A percentile compares a stretch with the other conserved stretches of the same genome.
Conservation (phyloP, 2,888 invertebrate species). For the Tenthredo livida region DNA sequence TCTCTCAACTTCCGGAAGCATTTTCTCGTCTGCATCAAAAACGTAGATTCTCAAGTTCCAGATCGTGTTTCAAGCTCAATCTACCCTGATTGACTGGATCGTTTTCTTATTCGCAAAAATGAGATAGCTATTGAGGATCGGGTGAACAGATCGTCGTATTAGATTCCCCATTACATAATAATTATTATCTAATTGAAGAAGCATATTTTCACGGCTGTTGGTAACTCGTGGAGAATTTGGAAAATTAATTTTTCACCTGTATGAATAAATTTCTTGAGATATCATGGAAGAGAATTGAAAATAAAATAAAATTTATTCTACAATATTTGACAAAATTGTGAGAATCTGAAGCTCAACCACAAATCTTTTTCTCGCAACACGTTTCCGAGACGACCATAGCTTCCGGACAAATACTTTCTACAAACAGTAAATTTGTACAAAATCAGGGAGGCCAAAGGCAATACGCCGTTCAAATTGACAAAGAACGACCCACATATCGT, state of each 20-base stretch:
- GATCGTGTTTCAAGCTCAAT: neutral
- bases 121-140: constrained; percentile 3
- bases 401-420: constrained; percentile 3
- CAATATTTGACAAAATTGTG: neutral
- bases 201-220: neutral
- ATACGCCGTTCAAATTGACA: neutral
- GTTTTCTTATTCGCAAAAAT: neutral
- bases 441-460: neutral
- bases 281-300: neutral
- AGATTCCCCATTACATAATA: neutral
- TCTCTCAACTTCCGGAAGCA: neutral
- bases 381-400: neutral
- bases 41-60: neutral
- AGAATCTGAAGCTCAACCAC: neutral
- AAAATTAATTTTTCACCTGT: neutral
- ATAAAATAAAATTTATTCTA: neutral
- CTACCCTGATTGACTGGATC: neutral
- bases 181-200: neutral
- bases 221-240: neutral
- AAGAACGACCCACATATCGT: neutral
- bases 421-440: neutral
- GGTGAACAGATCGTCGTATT: neutral
- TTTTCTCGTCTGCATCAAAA: neutral
- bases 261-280: neutral
- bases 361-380: neutral